phyloP scores from a whole-genome alignment of 92 coral and sea anemone genomes.

The Siderastrea radians region DNA sequence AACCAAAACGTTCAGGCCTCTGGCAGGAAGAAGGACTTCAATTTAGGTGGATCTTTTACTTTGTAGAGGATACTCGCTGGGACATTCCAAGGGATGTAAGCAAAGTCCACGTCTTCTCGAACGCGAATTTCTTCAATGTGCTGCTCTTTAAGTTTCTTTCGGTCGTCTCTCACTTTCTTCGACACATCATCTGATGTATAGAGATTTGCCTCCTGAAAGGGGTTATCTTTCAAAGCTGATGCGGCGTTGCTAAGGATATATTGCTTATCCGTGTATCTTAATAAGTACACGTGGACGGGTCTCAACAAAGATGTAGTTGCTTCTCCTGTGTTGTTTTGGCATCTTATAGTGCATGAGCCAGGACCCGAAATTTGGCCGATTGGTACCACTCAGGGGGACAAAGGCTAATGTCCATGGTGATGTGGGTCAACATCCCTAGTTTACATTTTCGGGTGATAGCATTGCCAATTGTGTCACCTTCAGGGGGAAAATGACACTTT shows the following conservation, averaged over 20 bases:
- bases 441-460: too few relatives aligned
- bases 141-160: slow-evolving; percentile 19
- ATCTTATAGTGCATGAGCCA: too few relatives aligned
- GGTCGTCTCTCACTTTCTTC: slow-evolving; percentile 33
- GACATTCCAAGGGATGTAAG: slow-evolving; percentile 26
- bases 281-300: slow-evolving; percentile 28
- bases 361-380: too few relatives aligned
- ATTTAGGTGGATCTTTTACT: not conserved
- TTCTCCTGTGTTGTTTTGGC: not conserved
- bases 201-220: not conserved
- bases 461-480: too few relatives aligned
- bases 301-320: not conserved
- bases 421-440: too few relatives aligned
- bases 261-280: slow-evolving; percentile 33
- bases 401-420: too few relatives aligned
- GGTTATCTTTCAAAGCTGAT: slow-evolving; percentile 14
- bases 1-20: not conserved
- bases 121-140: not conserved
- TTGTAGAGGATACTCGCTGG: slow-evolving; percentile 21
- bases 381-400: too few relatives aligned
- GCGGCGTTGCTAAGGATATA: slow-evolving; percentile 17
- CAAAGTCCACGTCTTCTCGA: slow-evolving; percentile 4
- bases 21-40: not conserved
- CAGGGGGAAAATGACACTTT: too few relatives aligned
- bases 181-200: slow-evolving; percentile 26